Base-by-base conservation (phyloP, 2,888 invertebrate genomes). In the Myathropa florea region DNA sequence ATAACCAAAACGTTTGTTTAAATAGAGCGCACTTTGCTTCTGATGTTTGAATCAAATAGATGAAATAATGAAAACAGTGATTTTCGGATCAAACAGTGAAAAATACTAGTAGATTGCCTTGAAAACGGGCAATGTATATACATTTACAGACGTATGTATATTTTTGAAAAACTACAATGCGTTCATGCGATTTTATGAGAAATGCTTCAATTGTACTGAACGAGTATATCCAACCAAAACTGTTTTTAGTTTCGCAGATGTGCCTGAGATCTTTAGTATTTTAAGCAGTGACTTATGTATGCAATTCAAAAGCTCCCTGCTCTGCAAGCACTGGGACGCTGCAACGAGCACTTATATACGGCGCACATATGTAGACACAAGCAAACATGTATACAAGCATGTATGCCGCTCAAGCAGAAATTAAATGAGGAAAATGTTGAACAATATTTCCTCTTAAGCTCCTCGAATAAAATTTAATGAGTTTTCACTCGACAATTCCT, bases 381-480 rank as follows among this genome's bases (percentile, higher is more conserved):
- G 18, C 46, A 18, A 18, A 2, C 46, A 46, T 46, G 18, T 46
- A 46, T 18, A 18, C 46, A 18, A 18, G 9, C 46, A 46, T 46
- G 18, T 46, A 46, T 18, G 18, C 46, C n/a, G 46, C 46, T 46
- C 46, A 18, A 46, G 46, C n/a, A 46, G 18, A 55, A 57, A 57
- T 81, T 82, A 82, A 85, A 85, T 78, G 85, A 82, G 85, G 75
- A 83, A 86, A 86, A 86, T 86, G 88, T 88, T 84, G 83, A 55
- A 88, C 84, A 82, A 83, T 89, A 89, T 88, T 89, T 88, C 89
- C 90, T 89, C 86, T 90, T 89, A 91, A 91, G 91, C 90, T 90
- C 18, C 80, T 84, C 89, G 88, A 90, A 91, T 91, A 91, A 91
- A 91, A 91, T 91, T 91, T 91, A 90, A 91, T 89, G 91, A 89